phyloP scores from a whole-genome alignment of 2,888 invertebrate species.

The Eumacrocentrus americanus region DNA sequence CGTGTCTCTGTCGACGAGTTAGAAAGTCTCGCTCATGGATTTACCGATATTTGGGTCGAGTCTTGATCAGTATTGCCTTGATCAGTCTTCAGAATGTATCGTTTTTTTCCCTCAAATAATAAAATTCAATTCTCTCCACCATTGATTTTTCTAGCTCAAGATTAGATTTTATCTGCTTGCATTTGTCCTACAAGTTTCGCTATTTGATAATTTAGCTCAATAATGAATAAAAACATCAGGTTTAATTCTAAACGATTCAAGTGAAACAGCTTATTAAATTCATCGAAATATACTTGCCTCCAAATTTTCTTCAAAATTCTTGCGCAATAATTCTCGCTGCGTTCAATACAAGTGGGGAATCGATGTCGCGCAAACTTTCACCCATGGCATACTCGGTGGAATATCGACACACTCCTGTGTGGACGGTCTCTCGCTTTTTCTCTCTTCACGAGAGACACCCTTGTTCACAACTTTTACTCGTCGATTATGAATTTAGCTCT shows the following conservation, averaged over 20 bases:
- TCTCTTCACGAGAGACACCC: not conserved
- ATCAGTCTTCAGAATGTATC: not conserved
- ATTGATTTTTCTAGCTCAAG: no score
- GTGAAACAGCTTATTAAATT: not conserved
- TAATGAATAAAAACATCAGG: no score
- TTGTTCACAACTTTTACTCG: conserved; percentile 6
- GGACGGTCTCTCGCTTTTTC: not conserved
- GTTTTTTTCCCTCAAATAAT: not conserved
- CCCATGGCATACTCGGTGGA: not conserved
- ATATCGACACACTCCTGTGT: conserved; percentile 7
- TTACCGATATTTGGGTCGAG: conserved; percentile 27
- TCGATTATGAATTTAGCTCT: not conserved
- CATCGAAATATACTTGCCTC: not conserved
- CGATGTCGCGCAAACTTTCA: conserved; percentile 9
- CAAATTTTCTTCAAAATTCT: not conserved
- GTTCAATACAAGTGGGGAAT: not conserved
- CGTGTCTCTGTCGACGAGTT: conserved; percentile 18
- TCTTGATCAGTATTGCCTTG: conserved; percentile 20
- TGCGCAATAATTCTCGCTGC: not conserved
- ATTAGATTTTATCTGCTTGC: no score
- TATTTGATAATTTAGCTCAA: no score
- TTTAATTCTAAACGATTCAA: not conserved
- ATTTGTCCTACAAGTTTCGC: no score
- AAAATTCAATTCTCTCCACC: not conserved
- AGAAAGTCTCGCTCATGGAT: conserved; percentile 26